Percentiles rank a stretch among this genome's conserved stretches.
phyloP scores from a whole-genome alignment of 2,888 invertebrate genomes.

The Nomada fucata region DNA sequence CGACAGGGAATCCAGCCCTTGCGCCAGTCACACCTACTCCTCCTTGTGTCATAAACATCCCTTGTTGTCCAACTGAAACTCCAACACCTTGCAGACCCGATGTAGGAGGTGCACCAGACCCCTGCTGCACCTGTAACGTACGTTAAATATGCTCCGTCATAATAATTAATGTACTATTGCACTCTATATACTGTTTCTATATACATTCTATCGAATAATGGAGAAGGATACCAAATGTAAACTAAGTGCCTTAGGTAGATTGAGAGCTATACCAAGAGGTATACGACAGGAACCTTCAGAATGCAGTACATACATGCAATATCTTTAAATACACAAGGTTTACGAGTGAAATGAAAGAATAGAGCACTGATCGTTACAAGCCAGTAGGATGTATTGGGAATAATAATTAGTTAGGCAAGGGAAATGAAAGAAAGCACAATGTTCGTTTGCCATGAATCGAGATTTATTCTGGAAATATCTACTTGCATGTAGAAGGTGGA shows the following conservation, averaged over 20 bases:
- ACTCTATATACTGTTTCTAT: neutral
- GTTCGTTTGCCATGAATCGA: slow-evolving; percentile 78
- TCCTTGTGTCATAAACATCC: slow-evolving; percentile 81
- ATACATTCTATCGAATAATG: neutral
- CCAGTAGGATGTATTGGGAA: slow-evolving; percentile 64
- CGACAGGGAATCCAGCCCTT: slow-evolving; percentile 89
- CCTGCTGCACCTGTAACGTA: slow-evolving; percentile 80
- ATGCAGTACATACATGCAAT: slow-evolving; percentile 85
- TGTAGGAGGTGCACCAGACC: slow-evolving; percentile 76
- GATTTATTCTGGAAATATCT: slow-evolving; percentile 81
- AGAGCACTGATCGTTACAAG: slow-evolving; percentile 49
- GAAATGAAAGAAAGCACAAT: slow-evolving; percentile 83
- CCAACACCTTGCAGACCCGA: slow-evolving; percentile 80
- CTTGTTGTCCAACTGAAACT: slow-evolving; percentile 78
- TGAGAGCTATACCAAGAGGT: slow-evolving; percentile 12
- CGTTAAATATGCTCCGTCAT: slow-evolving; percentile 6
- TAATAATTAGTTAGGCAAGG: slow-evolving; percentile 72
- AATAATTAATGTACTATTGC: neutral
- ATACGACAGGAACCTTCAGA: slow-evolving; percentile 62
- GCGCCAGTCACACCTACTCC: slow-evolving; percentile 70
- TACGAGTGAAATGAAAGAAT: slow-evolving; percentile 39
- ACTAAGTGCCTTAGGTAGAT: neutral
- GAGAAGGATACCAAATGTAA: slow-evolving; percentile 13
- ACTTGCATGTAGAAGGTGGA: slow-evolving; percentile 68
- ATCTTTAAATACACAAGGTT: slow-evolving; percentile 76